A percentile compares a stretch with the other conserved stretches of the same genome.
Conservation (phyloP, 2,797 vertebrate genomes). For the Crocidura indochinensis region DNA sequence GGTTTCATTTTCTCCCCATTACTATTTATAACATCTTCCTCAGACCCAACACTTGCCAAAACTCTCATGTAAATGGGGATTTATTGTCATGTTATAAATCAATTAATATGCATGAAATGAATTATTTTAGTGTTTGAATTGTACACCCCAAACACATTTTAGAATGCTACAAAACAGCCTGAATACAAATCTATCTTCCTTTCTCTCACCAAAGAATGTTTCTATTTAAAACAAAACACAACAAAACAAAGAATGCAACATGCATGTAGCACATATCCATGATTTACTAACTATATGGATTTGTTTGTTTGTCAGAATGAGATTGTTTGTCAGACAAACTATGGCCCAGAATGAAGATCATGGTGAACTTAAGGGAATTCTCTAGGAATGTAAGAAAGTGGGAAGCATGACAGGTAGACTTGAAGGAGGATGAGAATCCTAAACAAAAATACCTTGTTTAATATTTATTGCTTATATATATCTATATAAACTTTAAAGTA, state of each 20-base stretch:
- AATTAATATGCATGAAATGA: constrained; percentile 84
- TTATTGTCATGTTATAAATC: constrained; percentile 79
- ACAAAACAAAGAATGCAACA: constrained; percentile 15
- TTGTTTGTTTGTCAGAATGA: neutral
- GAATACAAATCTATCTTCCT: constrained; percentile 80
- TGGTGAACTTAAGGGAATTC: neutral
- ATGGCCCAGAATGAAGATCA: neutral
- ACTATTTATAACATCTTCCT: constrained; percentile 75
- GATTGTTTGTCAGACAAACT: neutral
- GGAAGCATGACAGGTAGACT: neutral
- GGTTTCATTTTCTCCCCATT: constrained; percentile 35
- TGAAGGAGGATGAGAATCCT: neutral
- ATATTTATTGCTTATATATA: neutral
- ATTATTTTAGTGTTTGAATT: constrained; percentile 82
- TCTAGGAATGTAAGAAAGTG: neutral
- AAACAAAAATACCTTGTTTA: constrained; percentile 26
- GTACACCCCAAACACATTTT: constrained; percentile 75
- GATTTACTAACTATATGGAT: constrained; percentile 49
- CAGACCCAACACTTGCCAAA: constrained; percentile 77
- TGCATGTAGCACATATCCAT: neutral
- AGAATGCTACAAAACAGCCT: constrained; percentile 74
- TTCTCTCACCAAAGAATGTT: constrained; percentile 66
- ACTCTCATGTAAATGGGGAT: constrained; percentile 74
- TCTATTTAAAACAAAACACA: constrained; percentile 21
- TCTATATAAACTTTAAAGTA: no score